These are phyloP conservation scores for Brachyptera putata DNA, from an alignment of 2,888 invertebrate species.

Conservation along the genomic window DNA sequence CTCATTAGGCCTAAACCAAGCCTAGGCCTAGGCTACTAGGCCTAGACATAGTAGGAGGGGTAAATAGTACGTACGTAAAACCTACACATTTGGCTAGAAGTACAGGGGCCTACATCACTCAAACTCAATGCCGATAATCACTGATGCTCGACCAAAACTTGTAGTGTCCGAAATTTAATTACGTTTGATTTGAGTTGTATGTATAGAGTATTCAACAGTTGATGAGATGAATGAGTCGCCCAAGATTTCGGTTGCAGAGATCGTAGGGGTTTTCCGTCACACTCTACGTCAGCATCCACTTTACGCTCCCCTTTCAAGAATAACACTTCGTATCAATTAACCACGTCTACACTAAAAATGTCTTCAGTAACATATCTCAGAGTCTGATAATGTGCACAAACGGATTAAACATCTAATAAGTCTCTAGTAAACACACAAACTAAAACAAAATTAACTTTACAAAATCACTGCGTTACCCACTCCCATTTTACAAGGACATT, in stretches of 20 bases:
- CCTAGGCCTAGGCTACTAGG: neutral
- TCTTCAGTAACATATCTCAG: neutral
- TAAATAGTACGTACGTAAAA: neutral
- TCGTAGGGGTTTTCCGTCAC: neutral
- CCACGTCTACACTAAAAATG: neutral
- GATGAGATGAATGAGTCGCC: neutral
- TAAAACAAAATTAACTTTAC: conserved; percentile 21
- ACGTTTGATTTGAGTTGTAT: neutral
- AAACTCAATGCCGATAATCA: neutral
- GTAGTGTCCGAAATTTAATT: neutral
- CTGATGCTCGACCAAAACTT: neutral
- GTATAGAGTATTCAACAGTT: neutral
- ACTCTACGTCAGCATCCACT: conserved; percentile 29
- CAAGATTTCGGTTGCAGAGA: conserved; percentile 3
- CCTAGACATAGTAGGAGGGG: neutral
- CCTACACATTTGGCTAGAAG: neutral
- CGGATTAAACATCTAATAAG: neutral
- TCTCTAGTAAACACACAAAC: conserved; percentile 1
- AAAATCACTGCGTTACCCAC: conserved; percentile 28
- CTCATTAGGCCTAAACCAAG: neutral
- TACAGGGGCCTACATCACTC: neutral
- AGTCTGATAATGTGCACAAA: neutral
- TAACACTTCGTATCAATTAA: neutral
- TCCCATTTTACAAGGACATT: conserved; percentile 31
- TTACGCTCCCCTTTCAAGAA: conserved; percentile 12